A percentile compares a stretch with the other conserved stretches of the same genome.
Evolutionary conservation across 2,888 invertebrate species (phyloP).

Genomic region (Diabrotica balteata): DNA sequence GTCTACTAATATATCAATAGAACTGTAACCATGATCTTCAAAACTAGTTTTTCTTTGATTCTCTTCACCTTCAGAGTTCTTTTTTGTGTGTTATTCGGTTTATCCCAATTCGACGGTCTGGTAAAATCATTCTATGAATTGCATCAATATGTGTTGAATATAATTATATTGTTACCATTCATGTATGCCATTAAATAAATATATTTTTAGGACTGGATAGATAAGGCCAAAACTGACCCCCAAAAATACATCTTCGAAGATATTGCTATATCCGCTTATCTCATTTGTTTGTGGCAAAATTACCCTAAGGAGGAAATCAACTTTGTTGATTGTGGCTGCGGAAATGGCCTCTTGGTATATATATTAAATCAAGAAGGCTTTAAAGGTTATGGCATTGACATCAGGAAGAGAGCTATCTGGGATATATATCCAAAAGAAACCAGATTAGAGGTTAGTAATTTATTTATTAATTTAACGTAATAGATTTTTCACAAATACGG

Average conservation of each 20-base stretch:
- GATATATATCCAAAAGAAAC: slow-evolving; percentile 73
- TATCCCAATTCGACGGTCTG: no score
- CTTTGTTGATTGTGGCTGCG: slow-evolving; percentile 96
- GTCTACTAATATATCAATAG: no score
- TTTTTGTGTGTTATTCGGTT: no score
- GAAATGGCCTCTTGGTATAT: slow-evolving; percentile 93
- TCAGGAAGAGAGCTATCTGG: slow-evolving; percentile 89
- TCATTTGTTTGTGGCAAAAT: slow-evolving; percentile 77
- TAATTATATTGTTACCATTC: no score
- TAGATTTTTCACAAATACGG: no score
- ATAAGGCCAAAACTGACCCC: slow-evolving; percentile 92
- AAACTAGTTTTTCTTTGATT: no score
- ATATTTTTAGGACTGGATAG: slow-evolving; percentile 79
- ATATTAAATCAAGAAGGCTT: slow-evolving; percentile 86
- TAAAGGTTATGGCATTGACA: slow-evolving; percentile 82
- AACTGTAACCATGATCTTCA: no score
- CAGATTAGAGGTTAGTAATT: slow-evolving; percentile 66
- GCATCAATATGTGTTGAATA: neutral
- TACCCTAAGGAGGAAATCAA: slow-evolving; percentile 50
- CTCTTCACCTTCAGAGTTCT: no score
- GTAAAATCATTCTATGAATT: no score
- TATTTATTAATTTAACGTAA: no score
- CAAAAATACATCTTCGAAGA: slow-evolving; percentile 96
- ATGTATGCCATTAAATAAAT: neutral
- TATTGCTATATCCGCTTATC: slow-evolving; percentile 89